Base-by-base conservation (phyloP, 1,140 invertebrate species). In the Arctopsyche grandis region DNA sequence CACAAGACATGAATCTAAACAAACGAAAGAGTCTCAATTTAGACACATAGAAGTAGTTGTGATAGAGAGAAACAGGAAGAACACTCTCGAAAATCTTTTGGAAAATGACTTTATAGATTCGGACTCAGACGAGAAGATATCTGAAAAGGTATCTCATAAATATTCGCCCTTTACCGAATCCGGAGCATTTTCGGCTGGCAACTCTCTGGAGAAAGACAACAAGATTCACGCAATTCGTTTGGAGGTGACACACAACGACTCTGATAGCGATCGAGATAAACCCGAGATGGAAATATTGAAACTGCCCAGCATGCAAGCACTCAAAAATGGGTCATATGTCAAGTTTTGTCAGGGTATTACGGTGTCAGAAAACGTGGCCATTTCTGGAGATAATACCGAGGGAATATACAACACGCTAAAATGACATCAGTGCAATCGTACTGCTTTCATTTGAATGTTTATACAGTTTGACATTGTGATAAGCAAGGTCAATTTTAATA, bases 1-100 rank as follows among this genome's bases (percentile, higher is more conserved):
- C 85, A 88, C 76, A 86, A 88, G 79, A 83, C 1, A 85, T 85
- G 76, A 86, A 86, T 63, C 85, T 86, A 84, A 69, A 85, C 85
- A 69, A 83, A 86, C 56, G 85, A 85, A 86, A 82, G 87, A 88
- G 43, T 86, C 86, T 82, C 83, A 87, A n/a, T 88, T 89, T 82
- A 86, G 86, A 63, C 88, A 89, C 78, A 89, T 89, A 26, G 88
- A 89, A 86, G 88, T 89, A 43, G 88, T 89, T 4, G 88, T 89
- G 4, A 89, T 89, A 80, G 88, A 89, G 75, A 87, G 87, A 79
- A 85, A 86, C 38, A 63, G 74, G n/a, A 77, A 79, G 12, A 79
- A 82, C 21, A 75, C 73, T 14, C 24, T 78, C 48, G 77, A 78
- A 52, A 80, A 73, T 16, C 79, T 80, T 58, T 80, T 80, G 29